Evolutionary conservation across 2,888 invertebrate genomes (phyloP).

Genomic region (Notodonta ziczac): DNA sequence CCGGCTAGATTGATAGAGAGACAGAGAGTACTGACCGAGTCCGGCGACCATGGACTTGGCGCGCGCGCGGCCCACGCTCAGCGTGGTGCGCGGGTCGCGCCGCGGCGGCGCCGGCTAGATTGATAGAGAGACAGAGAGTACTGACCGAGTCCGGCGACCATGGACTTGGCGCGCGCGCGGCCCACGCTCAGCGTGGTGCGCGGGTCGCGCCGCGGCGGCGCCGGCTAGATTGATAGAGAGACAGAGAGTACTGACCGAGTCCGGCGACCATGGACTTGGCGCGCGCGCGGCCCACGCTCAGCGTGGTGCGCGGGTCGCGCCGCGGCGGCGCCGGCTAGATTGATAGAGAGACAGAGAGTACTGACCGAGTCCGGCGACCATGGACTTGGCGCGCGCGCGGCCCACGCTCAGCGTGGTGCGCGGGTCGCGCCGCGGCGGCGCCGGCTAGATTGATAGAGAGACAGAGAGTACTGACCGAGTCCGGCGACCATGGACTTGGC

Average conservation of each 20-base stretch:
- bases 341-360: background rate
- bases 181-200: slow-evolving; percentile 97
- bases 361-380: slow-evolving; percentile 94
- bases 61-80: slow-evolving; percentile 95
- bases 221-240: slow-evolving; percentile 78
- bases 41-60: slow-evolving; percentile 98
- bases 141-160: slow-evolving; percentile 94
- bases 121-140: background rate
- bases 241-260: slow-evolving; percentile 81
- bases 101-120: slow-evolving; percentile 94
- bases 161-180: slow-evolving; percentile 94
- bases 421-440: slow-evolving; percentile 97
- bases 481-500: slow-evolving; percentile 98
- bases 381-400: slow-evolving; percentile 94
- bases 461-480: slow-evolving; percentile 81
- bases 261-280: slow-evolving; percentile 98
- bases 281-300: slow-evolving; percentile 95
- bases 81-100: slow-evolving; percentile 96
- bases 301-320: slow-evolving; percentile 96
- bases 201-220: slow-evolving; percentile 97
- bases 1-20: slow-evolving; percentile 78
- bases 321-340: slow-evolving; percentile 94
- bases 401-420: slow-evolving; percentile 97
- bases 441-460: slow-evolving; percentile 78
- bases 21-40: slow-evolving; percentile 81